Evolutionary conservation across 2,888 invertebrate species (phyloP).

Genomic region (Nomada fucata): DNA sequence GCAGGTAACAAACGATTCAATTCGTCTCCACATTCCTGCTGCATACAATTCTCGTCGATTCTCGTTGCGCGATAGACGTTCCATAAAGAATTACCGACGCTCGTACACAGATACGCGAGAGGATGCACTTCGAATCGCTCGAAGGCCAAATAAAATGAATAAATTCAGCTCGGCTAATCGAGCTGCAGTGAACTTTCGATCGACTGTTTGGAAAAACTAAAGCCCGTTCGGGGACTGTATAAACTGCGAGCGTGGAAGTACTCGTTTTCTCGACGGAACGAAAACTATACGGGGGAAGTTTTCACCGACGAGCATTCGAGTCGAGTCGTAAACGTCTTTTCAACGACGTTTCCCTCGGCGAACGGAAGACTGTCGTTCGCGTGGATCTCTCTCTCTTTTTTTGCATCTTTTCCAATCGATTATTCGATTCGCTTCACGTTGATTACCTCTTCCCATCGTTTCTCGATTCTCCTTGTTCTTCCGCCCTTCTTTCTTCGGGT

Average conservation of each 20-base stretch:
- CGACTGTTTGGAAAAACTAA: constrained; percentile 1
- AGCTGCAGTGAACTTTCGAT: not conserved
- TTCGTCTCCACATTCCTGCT: too few species aligned
- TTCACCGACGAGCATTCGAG: not conserved
- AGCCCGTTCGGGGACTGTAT: not conserved
- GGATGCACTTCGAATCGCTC: too few species aligned
- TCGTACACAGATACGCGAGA: too few species aligned
- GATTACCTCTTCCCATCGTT: not conserved
- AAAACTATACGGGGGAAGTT: constrained; percentile 3
- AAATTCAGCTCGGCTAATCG: too few species aligned
- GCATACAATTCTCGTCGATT: not conserved
- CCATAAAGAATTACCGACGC: not conserved
- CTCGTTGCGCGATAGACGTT: not conserved
- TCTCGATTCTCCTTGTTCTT: too few species aligned
- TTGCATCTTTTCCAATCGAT: constrained; percentile 7
- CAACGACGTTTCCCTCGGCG: not conserved
- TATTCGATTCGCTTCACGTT: constrained; percentile 15
- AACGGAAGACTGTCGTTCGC: not conserved
- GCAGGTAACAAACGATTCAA: constrained; percentile 72
- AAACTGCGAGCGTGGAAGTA: constrained; percentile 7
- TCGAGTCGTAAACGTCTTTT: constrained; percentile 15
- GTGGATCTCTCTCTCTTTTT: not conserved
- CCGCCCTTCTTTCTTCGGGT: too few species aligned
- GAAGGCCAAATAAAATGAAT: too few species aligned
- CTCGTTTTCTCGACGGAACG: not conserved